phyloP scores from a whole-genome alignment of 2,113 vertebrate genomes.

The Callocephalon fimbriatum region DNA sequence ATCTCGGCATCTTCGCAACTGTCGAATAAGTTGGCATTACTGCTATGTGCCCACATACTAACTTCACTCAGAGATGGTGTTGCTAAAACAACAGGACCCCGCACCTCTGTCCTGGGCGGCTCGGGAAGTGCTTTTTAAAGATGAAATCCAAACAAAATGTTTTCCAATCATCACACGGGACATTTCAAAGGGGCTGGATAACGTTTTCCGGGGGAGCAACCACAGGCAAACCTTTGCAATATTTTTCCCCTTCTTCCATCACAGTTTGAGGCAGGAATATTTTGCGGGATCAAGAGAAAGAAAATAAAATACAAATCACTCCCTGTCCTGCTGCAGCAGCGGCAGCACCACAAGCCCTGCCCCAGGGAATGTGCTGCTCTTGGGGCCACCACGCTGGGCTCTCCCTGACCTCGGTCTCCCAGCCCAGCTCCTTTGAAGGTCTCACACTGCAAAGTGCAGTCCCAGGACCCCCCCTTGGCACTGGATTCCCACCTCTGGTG shows the following conservation, averaged over 20 bases:
- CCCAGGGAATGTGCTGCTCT: rapidly evolving
- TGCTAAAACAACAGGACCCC: background rate
- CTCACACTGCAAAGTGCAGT: background rate
- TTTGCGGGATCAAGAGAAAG: background rate
- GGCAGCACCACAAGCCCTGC: background rate
- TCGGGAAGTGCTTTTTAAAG: background rate
- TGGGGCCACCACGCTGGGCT: rapidly evolving
- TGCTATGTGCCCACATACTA: background rate
- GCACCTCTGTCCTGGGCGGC: background rate
- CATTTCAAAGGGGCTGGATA: background rate
- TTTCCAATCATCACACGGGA: background rate
- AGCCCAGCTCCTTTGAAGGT: background rate
- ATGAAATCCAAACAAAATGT: background rate
- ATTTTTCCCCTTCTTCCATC: background rate
- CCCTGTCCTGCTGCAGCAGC: rapidly evolving
- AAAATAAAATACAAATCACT: background rate
- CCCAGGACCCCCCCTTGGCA: rapidly evolving
- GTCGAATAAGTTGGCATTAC: background rate
- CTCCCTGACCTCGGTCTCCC: rapidly evolving
- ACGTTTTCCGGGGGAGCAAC: background rate
- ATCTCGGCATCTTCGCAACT: background rate
- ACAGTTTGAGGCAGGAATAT: background rate
- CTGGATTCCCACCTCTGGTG: background rate
- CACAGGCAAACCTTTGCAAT: background rate
- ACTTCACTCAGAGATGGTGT: background rate